Evolutionary conservation across 1,140 invertebrate genomes (phyloP).

Genomic region (Latrodectus geometricus): DNA sequence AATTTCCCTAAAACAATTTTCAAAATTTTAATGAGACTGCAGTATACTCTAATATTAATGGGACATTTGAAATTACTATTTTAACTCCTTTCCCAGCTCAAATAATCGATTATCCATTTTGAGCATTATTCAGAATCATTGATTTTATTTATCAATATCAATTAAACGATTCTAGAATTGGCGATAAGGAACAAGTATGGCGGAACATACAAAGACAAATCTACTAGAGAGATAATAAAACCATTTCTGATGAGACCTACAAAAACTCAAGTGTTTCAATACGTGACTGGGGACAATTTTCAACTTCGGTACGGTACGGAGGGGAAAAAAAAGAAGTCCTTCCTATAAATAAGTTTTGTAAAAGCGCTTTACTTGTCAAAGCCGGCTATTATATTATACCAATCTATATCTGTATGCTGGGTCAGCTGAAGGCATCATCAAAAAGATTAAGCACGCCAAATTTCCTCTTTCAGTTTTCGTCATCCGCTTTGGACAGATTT

Average conservation of each 20-base stretch:
- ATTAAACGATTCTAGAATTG: background rate
- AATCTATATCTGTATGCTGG: slow-evolving; percentile 6
- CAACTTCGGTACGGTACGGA: background rate
- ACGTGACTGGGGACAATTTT: slow-evolving; percentile 20
- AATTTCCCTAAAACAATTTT: no score
- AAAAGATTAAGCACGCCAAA: slow-evolving; percentile 36
- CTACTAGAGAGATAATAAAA: slow-evolving; percentile 21
- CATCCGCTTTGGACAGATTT: background rate
- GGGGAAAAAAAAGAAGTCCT: background rate
- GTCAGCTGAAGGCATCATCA: slow-evolving; percentile 38
- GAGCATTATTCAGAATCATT: background rate
- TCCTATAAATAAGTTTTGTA: slow-evolving; percentile 25
- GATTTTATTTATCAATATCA: slow-evolving; percentile 29
- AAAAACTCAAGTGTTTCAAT: slow-evolving; percentile 32
- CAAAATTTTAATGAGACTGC: no score
- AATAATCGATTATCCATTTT: no score
- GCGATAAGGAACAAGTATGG: background rate
- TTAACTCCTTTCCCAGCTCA: no score
- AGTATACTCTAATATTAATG: no score
- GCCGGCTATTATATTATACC: slow-evolving; percentile 19
- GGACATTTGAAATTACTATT: no score
- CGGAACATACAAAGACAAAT: background rate
- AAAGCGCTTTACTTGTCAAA: slow-evolving; percentile 13
- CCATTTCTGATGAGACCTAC: slow-evolving; percentile 28
- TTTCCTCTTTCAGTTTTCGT: slow-evolving; percentile 11